Evolutionary conservation across 2,888 invertebrate species (phyloP), one percentile per base, ranked within the genome.

Genomic region (Drosophila testacea): DNA sequence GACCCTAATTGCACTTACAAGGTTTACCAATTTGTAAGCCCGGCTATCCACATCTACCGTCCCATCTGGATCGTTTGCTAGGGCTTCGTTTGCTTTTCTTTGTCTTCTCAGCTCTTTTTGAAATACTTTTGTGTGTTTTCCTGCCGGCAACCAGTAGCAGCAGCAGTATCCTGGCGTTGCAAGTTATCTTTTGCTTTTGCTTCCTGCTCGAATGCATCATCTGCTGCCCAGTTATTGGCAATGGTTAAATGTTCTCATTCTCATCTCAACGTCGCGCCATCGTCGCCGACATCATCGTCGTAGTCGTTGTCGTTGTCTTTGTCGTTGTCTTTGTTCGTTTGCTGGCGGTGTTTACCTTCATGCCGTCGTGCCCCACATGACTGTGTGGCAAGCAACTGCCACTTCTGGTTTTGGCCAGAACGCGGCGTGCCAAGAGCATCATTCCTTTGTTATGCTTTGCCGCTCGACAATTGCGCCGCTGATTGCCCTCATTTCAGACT

Each of bases 401-500:
- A 59, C 59, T 51, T 48, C 51, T 67, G 65, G 59, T 65, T 50
- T 48, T 48, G 32, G 42, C 48, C 64, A 46, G 30, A 46, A 44
- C 27, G 52, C 50, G 57, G 62, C 50, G 65, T 69, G 70, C 75
- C 69, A 79, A 70, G 70, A 79, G 70, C 69, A 72, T 63, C 48
- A 50, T 73, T 79, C 74, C 73, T 80, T 86, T 84, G 87, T 86
- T 86, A 86, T 84, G 83, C 80, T 85, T 79, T 78, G 85, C 77
- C 72, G 83, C 77, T 87, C 81, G 87, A 88, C 90, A 89, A 90
- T 90, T 85, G 82, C 82, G 77, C 88, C 85, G 86, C 81, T 90
- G 89, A 90, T 90, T 90, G 90, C 89, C 89, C 89, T 90, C 89
- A 90, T 90, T 89, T 88, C 80, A 85, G 86, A 80, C 86, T 88